Conservation (phyloP, 2,113 vertebrate genomes). For the Phoxinus phoxinus region DNA sequence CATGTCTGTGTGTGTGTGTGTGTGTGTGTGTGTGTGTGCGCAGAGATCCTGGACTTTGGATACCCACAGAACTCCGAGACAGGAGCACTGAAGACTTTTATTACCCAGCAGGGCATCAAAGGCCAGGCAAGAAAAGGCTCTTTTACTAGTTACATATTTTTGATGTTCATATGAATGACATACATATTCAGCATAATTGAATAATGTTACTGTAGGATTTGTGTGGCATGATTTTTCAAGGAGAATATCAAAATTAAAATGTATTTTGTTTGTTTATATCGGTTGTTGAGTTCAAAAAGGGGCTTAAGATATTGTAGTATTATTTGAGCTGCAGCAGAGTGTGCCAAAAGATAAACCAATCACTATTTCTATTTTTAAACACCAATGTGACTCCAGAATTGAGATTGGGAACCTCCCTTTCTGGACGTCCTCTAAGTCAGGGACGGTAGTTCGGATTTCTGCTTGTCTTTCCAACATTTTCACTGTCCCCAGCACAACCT, state of each 20-base stretch:
- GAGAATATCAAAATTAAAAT: too few relatives aligned
- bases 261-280: too few relatives aligned
- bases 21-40: constrained; percentile 17
- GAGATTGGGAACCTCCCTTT: background rate
- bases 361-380: background rate
- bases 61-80: constrained; percentile 99
- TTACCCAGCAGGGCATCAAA: constrained; percentile 99
- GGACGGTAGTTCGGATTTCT: background rate
- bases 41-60: constrained; percentile 99
- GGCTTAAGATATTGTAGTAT: background rate
- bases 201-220: too few relatives aligned
- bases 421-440: background rate
- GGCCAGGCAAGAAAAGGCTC: constrained; percentile 83
- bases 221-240: too few relatives aligned
- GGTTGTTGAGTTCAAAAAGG: background rate
- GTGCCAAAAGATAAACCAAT: background rate
- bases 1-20: background rate
- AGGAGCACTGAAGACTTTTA: constrained; percentile 98
- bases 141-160: background rate
- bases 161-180: background rate
- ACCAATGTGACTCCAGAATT: background rate
- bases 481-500: background rate
- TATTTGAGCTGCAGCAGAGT: background rate
- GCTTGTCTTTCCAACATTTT: background rate
- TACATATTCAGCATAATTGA: too few relatives aligned